Evolutionary conservation across 2,113 vertebrate genomes (phyloP), one percentile per base, ranked within the genome.

Genomic region (Hucho hucho): DNA sequence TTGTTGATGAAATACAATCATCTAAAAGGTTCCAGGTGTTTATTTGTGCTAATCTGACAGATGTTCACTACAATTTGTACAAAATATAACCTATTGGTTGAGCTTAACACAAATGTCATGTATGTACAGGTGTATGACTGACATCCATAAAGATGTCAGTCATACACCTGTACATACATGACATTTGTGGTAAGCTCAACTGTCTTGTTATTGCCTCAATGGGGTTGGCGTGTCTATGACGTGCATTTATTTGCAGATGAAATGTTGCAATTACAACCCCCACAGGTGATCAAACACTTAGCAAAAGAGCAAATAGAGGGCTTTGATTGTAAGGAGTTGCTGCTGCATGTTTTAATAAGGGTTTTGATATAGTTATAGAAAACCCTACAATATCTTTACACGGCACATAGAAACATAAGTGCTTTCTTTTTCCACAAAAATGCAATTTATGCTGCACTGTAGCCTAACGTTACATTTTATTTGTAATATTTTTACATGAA

Each of bases 281-380:
- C 49, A 83, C 86, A 89, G 87, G 82, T 86, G 83, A 87, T 88
- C 80, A 92, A 88, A 90, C 82, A 89, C 67, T 84, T 76, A 71
- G 77, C 61, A 76, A 53, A 32, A 74, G 75, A 82, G 80, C 75
- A 85, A 90, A 89, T 73, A 88, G 20, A 81, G 32, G 61, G 29
- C 63, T 65, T 53, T 69, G 75, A 85, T 81, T 79, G 69, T 77
- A 64, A 67, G 24, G 1, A 77, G 46, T 73, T 59, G 56, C 59
- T 26, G 46, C 4, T 4, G 75, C 76, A 78, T 32, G 12, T 72
- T 72, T 78, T 73, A 82, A 61, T 61, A 22, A 24, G 18, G 58
- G 58, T 3, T 61, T 61, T 61, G n/a, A 9, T 22, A 24, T 22
- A 22, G 6, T 61, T 24, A 61, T 9, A 61, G 58, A 7, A 22